Evolutionary conservation across 1,140 invertebrate genomes (phyloP).

Genomic region (Calliopsis andreniformis): DNA sequence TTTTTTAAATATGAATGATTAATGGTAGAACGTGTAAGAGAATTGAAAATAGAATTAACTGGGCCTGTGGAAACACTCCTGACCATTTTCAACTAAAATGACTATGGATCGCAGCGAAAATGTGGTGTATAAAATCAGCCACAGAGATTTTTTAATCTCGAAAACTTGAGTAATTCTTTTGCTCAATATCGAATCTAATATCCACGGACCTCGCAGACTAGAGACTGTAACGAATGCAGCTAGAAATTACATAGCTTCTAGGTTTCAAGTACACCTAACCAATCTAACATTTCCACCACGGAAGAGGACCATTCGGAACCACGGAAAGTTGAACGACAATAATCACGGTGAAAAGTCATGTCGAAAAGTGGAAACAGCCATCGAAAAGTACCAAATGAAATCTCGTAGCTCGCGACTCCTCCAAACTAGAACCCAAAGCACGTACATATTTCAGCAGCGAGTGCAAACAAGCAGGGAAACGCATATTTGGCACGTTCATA

Average conservation of each 20-base stretch:
- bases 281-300: too few species aligned
- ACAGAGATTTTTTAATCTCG: too few species aligned
- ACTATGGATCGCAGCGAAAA: too few species aligned
- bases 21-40: background rate
- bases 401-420: conserved; percentile 15
- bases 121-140: too few species aligned
- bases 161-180: too few species aligned
- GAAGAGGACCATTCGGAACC: background rate
- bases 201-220: too few species aligned
- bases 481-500: conserved; percentile 21
- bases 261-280: too few species aligned
- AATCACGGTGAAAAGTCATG: background rate
- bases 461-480: background rate
- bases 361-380: conserved; percentile 6
- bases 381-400: conserved; percentile 19
- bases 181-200: too few species aligned
- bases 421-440: conserved; percentile 4
- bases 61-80: too few species aligned
- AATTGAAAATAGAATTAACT: background rate
- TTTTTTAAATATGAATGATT: conserved; percentile 17
- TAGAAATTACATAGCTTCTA: background rate
- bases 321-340: conserved; percentile 16
- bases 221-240: too few species aligned
- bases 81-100: background rate
- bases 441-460: background rate